Percentiles rank a stretch among this genome's conserved stretches.
Evolutionary conservation across 2,888 invertebrate genomes (phyloP).

Genomic region (Aspidapion aeneum): DNA sequence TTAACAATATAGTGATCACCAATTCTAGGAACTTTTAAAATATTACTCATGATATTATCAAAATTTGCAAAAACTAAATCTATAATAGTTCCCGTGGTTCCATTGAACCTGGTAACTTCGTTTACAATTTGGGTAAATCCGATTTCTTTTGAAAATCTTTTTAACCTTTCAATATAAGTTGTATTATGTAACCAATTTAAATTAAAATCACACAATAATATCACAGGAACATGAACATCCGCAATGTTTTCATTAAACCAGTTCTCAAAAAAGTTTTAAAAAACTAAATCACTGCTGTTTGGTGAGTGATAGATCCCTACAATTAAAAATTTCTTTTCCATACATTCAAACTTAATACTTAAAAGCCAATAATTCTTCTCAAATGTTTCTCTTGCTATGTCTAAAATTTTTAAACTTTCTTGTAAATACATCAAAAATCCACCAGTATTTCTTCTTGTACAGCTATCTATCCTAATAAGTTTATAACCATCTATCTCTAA

Average conservation of each 20-base stretch:
- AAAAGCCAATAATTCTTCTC: background rate
- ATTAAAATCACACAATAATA: background rate
- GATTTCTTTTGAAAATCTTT: background rate
- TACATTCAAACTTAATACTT: background rate
- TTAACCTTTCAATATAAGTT: background rate
- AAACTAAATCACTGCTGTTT: background rate
- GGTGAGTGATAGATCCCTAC: background rate
- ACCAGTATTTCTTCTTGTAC: too few relatives aligned
- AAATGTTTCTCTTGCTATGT: background rate
- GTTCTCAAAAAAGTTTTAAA: background rate
- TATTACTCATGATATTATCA: background rate
- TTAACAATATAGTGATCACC: background rate
- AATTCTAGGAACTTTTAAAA: background rate
- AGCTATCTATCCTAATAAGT: background rate
- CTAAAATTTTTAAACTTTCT: background rate
- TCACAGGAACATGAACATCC: background rate
- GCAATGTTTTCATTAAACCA: background rate
- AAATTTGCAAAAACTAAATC: background rate
- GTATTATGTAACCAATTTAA: background rate
- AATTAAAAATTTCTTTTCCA: background rate
- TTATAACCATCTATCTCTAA: background rate
- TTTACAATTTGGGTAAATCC: background rate
- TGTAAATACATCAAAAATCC: background rate
- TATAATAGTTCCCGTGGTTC: background rate
- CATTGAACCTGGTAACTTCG: background rate